A percentile compares a stretch with the other conserved stretches of the same genome.
phyloP scores from a whole-genome alignment of 2,888 invertebrate genomes.

The Lobophora halterata region DNA sequence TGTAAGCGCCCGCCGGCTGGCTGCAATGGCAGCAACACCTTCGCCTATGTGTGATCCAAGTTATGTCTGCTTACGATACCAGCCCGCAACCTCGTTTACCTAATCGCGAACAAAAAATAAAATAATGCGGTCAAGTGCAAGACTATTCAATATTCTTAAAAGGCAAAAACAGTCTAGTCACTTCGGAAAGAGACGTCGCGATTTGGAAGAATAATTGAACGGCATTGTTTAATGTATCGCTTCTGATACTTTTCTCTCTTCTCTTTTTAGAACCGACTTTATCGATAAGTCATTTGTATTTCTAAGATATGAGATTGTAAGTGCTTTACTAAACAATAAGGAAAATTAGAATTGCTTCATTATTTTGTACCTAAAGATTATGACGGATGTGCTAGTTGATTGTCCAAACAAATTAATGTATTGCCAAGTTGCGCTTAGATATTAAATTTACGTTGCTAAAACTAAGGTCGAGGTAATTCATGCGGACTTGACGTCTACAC shows the following conservation, averaged over 20 bases:
- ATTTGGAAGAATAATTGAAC: too few species aligned
- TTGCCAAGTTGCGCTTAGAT: too few species aligned
- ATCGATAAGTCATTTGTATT: not conserved
- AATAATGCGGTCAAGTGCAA: conserved; percentile 31
- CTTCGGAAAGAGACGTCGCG: too few species aligned
- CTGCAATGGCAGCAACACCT: conserved; percentile 18
- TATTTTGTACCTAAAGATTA: conserved; percentile 24
- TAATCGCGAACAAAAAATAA: too few species aligned
- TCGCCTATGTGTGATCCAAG: conserved; percentile 10
- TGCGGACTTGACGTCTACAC: not conserved
- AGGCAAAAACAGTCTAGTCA: not conserved
- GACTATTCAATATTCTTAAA: conserved; percentile 9
- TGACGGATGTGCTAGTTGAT: conserved; percentile 27
- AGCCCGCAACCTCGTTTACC: conserved; percentile 27
- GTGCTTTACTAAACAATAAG: conserved; percentile 12
- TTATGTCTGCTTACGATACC: conserved; percentile 12
- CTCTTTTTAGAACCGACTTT: too few species aligned
- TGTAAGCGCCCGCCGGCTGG: conserved; percentile 48
- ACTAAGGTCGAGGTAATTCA: too few species aligned
- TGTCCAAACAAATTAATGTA: conserved; percentile 19
- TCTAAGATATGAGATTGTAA: not conserved
- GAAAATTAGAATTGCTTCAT: conserved; percentile 11
- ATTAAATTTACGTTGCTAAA: too few species aligned
- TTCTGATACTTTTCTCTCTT: too few species aligned
- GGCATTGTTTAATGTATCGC: too few species aligned